These are phyloP conservation scores for Oryzias javanicus DNA, from an alignment of 2,113 vertebrate species.

Conservation along the genomic window DNA sequence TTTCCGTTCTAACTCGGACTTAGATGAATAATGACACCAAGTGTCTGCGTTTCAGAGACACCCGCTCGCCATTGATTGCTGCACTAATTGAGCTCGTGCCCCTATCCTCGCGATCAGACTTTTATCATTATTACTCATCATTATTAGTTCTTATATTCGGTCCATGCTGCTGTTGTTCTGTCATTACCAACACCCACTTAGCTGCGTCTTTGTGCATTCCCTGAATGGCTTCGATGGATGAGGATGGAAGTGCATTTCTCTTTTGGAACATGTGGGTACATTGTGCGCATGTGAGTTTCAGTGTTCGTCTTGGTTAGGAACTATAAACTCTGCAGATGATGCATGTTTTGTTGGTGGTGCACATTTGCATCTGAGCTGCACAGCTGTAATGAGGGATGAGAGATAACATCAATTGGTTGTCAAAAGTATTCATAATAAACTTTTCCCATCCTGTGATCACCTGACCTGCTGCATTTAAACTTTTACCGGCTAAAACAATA, in stretches of 20 bases:
- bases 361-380: slow-evolving; percentile 31
- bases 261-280: slow-evolving; percentile 3
- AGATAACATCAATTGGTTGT: slow-evolving; percentile 53
- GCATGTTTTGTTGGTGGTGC: slow-evolving; percentile 40
- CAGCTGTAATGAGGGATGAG: slow-evolving; percentile 31
- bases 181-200: slow-evolving; percentile 37
- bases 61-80: slow-evolving; percentile 46
- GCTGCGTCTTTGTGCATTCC: slow-evolving; percentile 36
- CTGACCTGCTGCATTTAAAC: slow-evolving; percentile 25
- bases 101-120: slow-evolving; percentile 26
- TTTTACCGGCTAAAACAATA: slow-evolving; percentile 3
- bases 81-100: slow-evolving; percentile 38
- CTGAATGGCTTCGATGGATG: slow-evolving; percentile 29
- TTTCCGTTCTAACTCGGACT: slow-evolving; percentile 7
- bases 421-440: slow-evolving; percentile 45
- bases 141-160: slow-evolving; percentile 40
- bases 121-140: slow-evolving; percentile 38
- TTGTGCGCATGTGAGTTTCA: background rate
- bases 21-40: slow-evolving; percentile 19
- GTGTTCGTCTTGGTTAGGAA: slow-evolving; percentile 19
- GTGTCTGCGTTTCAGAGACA: slow-evolving; percentile 33
- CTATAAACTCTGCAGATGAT: slow-evolving; percentile 25
- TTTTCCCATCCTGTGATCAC: slow-evolving; percentile 19
- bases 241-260: slow-evolving; percentile 10
- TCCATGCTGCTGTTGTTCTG: slow-evolving; percentile 45